phyloP scores from a whole-genome alignment of 1,140 invertebrate genomes.

The Batillaria attramentaria region DNA sequence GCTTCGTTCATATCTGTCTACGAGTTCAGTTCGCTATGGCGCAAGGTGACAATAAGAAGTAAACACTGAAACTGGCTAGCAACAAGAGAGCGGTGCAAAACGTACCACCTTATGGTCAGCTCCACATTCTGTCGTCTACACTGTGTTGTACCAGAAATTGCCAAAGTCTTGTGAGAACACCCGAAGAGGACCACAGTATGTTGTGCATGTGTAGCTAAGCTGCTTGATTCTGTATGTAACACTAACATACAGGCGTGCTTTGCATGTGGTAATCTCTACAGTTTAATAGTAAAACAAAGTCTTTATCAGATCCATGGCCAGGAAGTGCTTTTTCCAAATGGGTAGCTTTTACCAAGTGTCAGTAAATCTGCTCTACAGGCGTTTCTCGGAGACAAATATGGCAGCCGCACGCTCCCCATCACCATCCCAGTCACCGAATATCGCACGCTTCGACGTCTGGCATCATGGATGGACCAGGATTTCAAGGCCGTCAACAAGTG shows the following conservation, averaged over 20 bases:
- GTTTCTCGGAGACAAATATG: conserved; percentile 63
- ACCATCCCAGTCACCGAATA: conserved; percentile 54
- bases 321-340: background rate
- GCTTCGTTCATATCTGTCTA: no score
- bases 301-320: background rate
- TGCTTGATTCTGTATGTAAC: background rate
- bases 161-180: no score
- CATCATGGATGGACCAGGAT: conserved; percentile 46
- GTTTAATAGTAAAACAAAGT: background rate
- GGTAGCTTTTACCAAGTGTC: background rate
- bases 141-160: no score
- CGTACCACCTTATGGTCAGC: no score
- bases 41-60: no score
- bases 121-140: no score
- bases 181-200: no score
- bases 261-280: background rate
- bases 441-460: conserved; percentile 44
- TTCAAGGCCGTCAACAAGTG: conserved; percentile 89
- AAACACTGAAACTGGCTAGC: no score
- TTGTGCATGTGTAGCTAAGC: no score
- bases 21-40: no score
- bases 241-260: background rate
- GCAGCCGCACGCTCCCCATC: conserved; percentile 50
- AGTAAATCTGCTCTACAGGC: conserved; percentile 42
- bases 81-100: no score